Conservation (phyloP, 1,140 invertebrate genomes). For the Danaus melanippus region DNA sequence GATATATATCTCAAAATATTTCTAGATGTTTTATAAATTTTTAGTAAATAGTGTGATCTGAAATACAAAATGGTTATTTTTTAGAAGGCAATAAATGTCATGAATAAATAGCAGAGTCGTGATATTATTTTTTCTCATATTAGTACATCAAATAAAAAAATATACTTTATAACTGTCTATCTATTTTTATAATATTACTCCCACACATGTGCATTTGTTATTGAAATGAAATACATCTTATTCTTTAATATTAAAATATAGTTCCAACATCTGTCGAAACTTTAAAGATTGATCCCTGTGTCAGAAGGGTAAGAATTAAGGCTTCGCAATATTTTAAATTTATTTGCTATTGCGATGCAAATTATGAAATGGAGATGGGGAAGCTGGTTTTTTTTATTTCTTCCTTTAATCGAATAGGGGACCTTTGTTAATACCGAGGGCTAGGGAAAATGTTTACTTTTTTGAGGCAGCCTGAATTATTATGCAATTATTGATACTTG, state of each 20-base stretch:
- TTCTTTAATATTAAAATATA: conserved; percentile 13
- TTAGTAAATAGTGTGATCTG: too few relatives aligned
- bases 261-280: conserved; percentile 16
- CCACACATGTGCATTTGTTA: too few relatives aligned
- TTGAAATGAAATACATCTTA: too few relatives aligned
- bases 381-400: conserved; percentile 40
- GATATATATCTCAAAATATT: too few relatives aligned
- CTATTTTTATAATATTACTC: neutral
- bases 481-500: conserved; percentile 20
- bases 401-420: conserved; percentile 55
- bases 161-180: too few relatives aligned
- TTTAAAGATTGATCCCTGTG: conserved; percentile 47
- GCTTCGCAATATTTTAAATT: conserved; percentile 69
- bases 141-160: too few relatives aligned
- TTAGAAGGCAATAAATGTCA: too few relatives aligned
- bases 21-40: too few relatives aligned
- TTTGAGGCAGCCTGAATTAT: conserved; percentile 18
- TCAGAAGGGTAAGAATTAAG: conserved; percentile 56
- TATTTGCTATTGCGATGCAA: conserved; percentile 67
- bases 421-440: conserved; percentile 41
- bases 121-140: too few relatives aligned
- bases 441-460: conserved; percentile 26
- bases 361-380: conserved; percentile 64
- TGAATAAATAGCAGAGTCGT: too few relatives aligned
- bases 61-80: too few relatives aligned